Base-by-base conservation (phyloP, 2,888 invertebrate genomes). In the Idaea aversata region DNA sequence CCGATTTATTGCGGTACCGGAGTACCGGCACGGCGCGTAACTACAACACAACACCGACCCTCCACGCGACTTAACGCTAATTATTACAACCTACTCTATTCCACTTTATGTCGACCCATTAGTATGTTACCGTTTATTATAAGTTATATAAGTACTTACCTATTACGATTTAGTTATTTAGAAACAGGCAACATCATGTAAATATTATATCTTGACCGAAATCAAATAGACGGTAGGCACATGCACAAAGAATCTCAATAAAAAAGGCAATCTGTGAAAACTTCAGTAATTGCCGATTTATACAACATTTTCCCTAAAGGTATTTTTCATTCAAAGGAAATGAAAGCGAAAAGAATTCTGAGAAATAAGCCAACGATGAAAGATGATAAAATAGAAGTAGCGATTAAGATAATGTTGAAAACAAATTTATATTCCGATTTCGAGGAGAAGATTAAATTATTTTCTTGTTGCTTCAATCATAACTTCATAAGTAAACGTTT, bases 381-480 rank as follows among this genome's bases (percentile, higher is more conserved):
- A 82, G 77, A 82, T 84, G 77, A 81, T 84, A 84, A 87, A 85
- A 83, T 83, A 83, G 81, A 85, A 84, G 83, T 82, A 82, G 80
- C 83, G 86, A 85, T 87, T 86, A 86, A 85, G 84, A 86, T 87
- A 87, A 89, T 83, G 84, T 86, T 85, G 77, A 83, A 88, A 89
- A 86, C 83, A 85, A 89, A 88, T 88, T 89, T 87, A 87, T 88
- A 87, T 87, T 88, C 85, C 79, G 86, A 87, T 88, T 87, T 80
- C 78, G 80, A 78, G 78, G 82, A 84, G 85, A 80, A 86, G 86
- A 90, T 88, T 88, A 87, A 89, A 89, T 89, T 85, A 88, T 89
- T 86, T 90, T 88, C 85, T 86, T 88, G 85, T 88, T 87, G 82
- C 84, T 80, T 85, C 81, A 47, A 25, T 25, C 25, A 25, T 25